Percentiles rank a stretch among this genome's conserved stretches.
These are phyloP conservation scores for Stramonita haemastoma DNA, from an alignment of 2,888 invertebrate species.

Conservation along the genomic window DNA sequence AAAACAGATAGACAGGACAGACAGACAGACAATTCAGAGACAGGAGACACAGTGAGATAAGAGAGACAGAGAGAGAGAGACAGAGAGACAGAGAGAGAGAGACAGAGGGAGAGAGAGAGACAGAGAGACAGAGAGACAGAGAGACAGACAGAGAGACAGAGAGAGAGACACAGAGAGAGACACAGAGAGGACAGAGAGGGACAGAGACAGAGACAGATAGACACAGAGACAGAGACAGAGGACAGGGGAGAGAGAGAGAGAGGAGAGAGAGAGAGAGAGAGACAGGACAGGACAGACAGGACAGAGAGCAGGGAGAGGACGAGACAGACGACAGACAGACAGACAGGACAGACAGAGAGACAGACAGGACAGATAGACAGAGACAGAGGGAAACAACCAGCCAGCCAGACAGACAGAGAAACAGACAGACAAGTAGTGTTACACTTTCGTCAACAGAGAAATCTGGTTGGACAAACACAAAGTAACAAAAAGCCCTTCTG, in stretches of 20 bases:
- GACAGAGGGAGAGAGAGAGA: too few species aligned
- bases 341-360: background rate
- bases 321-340: background rate
- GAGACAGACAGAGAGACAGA: too few species aligned
- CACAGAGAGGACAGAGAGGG: too few species aligned
- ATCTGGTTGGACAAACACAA: background rate
- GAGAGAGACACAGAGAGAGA: too few species aligned
- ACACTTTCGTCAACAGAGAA: background rate
- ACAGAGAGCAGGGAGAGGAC: background rate
- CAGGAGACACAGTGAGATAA: too few species aligned
- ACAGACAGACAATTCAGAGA: background rate
- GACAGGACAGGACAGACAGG: background rate
- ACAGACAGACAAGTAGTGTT: background rate
- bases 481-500: too few species aligned
- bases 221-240: background rate
- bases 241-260: background rate
- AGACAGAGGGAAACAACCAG: background rate
- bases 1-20: background rate
- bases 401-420: background rate
- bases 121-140: too few species aligned
- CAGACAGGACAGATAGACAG: background rate
- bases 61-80: too few species aligned
- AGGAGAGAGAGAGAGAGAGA: background rate
- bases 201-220: background rate
- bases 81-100: too few species aligned